Evolutionary conservation across 2,888 invertebrate species (phyloP), one percentile per base, ranked within the genome.

Genomic region (Brachyptera putata): DNA sequence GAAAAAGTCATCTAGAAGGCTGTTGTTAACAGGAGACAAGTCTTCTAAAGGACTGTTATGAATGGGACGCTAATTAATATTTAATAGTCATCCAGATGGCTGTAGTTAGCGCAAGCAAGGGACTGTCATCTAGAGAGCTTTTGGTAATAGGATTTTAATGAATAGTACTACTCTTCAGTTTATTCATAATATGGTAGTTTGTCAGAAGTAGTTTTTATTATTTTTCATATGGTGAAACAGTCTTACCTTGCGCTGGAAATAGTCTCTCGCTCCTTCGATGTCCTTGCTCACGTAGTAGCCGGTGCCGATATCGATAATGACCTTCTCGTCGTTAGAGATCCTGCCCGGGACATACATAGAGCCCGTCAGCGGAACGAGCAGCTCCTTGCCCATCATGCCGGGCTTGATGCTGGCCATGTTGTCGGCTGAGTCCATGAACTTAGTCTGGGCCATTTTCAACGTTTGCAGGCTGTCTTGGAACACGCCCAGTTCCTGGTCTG

Each of bases 301-400:
- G 56, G 98, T 97, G 56, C 98, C 98, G 71, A 98, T 87, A 75
- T 98, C 97, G 66, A 98, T 89, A 26, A 97, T 80, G 57, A 96
- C 94, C 73, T 88, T 88, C 57, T 91, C 84, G 30, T 89, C 84
- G 71, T 96, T 89, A 63, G 84, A 82, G 61, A 98, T 80, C 68
- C 84, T 84, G 1, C 97, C 98, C 39, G 94, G 91, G 41, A 98
- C 95, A 78, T 97, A 99, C 90, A 98, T 95, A 80, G 97, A 97
- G 69, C 93, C 91, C 13, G 97, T 96, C 13, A 98, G 79, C 1
- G 98, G 98, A 14, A 98, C 95, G 18, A 98, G 78, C 66, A 97
- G 88, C 60, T 88, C 84, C 71, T 89, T 91, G 69, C 91, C 90
- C 71, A 89, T 84, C 64, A 84, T 83, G 21, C 85, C 84, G 0